Evolutionary conservation across 2,113 vertebrate species (phyloP), one percentile per base, ranked within the genome.

Genomic region (Phyllopteryx taeniolatus): DNA sequence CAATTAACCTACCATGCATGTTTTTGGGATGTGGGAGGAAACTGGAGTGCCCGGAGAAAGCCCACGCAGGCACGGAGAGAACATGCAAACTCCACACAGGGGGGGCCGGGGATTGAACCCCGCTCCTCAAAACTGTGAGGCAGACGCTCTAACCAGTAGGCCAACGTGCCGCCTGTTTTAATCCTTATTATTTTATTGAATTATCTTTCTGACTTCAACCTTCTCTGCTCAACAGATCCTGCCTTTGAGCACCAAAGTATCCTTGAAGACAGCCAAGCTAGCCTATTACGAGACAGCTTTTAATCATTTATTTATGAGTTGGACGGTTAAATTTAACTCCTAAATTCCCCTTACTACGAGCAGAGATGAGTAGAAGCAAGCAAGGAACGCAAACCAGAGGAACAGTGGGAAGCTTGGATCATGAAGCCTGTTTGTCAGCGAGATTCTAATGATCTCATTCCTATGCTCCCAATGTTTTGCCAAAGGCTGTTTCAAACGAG

Each of bases 221-320:
- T 67, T 67, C 54, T 69, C 60, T 51, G 51, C 76, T 80, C 78
- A 51, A 49, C 59, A 82, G 83, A 72, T 80, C 64, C 76, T 22
- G 61, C 74, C 72, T 79, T 87, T 83, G 75, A 79, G 67, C 63
- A 47, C 67, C 62, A 33, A 70, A 77, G 61, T 72, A 76, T 81
- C 49, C 75, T 84, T 70, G 15, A 70, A 83, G 70, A 73, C 76
- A 65, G 73, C 68, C 51, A 0, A 0, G 54, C 79, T 74, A 71
- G 76, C 79, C 72, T 47, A 61, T 8, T 17, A 71, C 82, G 82
- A 88, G 87, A 88, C 79, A 43, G 67, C 80, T 89, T 87, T 87
- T 90, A 86, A 89, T 91, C 73, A 89, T 88, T 88, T 88, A 91
- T 89, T 90, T 80, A 91, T 62, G 72, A 74, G 57, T 73, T 78